A percentile compares a stretch with the other conserved stretches of the same genome.
These are phyloP conservation scores for Hippasteria phrygiana DNA, from an alignment of 53 echinoderm and acorn worm genomes.

Conservation along the genomic window DNA sequence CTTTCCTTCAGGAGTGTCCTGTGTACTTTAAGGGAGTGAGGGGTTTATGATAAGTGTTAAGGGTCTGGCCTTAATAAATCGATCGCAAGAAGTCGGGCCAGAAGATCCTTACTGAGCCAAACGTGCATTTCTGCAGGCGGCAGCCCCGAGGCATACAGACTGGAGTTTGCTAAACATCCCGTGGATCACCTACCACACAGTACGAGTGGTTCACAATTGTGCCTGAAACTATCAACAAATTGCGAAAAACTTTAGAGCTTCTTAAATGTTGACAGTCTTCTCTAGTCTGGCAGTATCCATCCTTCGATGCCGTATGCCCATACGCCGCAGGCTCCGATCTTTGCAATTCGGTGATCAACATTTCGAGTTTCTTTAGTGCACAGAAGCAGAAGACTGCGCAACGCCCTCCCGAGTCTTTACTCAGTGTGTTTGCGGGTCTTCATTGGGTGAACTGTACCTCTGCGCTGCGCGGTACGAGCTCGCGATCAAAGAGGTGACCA, in stretches of 20 bases:
- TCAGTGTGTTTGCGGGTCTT: neutral
- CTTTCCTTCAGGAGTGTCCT: neutral
- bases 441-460: neutral
- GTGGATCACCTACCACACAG: neutral
- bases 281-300: too few relatives aligned
- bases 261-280: too few relatives aligned
- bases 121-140: neutral
- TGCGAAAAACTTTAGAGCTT: neutral
- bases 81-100: neutral
- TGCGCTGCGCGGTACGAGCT: neutral
- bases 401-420: constrained; percentile 25
- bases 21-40: too few relatives aligned
- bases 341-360: too few relatives aligned
- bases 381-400: neutral
- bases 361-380: constrained; percentile 13
- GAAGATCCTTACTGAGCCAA: neutral
- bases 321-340: too few relatives aligned
- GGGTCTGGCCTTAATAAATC: neutral
- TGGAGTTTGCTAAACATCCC: neutral
- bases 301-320: too few relatives aligned
- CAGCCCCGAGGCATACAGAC: neutral
- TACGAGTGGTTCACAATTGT: neutral
- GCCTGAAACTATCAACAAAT: neutral
- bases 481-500: constrained; percentile 19
- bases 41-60: neutral